A percentile compares a stretch with the other conserved stretches of the same genome.
Conservation (phyloP, 2,113 vertebrate genomes). For the Trematomus loennbergii region DNA sequence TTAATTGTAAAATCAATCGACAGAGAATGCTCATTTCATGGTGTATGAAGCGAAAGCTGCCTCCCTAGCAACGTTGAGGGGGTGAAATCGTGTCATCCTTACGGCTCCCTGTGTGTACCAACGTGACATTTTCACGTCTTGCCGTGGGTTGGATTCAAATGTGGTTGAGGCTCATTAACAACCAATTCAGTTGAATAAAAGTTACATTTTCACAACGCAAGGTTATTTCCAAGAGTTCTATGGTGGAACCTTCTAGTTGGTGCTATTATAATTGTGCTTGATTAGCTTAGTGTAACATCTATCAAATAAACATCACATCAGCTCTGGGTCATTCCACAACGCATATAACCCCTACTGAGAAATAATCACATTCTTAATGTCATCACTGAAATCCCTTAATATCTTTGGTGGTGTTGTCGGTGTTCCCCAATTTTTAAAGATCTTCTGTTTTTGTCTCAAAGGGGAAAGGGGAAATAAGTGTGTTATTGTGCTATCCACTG, state of each 20-base stretch:
- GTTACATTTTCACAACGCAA: background rate
- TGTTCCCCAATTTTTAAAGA: too few relatives aligned
- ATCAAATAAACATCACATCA: slow-evolving; percentile 3
- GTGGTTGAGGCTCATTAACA: background rate
- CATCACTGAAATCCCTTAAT: slow-evolving; percentile 15
- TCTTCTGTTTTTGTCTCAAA: too few relatives aligned
- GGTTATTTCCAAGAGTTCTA: background rate
- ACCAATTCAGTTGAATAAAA: background rate
- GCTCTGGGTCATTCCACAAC: slow-evolving; percentile 6
- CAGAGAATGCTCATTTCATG: too few relatives aligned
- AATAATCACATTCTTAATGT: background rate
- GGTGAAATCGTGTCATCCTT: too few relatives aligned
- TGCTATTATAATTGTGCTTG: background rate
- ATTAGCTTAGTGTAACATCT: background rate
- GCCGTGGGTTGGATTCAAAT: too few relatives aligned
- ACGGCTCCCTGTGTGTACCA: too few relatives aligned
- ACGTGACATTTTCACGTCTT: too few relatives aligned
- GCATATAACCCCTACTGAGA: slow-evolving; percentile 13
- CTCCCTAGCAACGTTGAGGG: too few relatives aligned
- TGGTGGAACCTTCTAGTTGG: background rate
- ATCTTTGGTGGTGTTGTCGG: background rate
- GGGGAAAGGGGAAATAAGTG: background rate
- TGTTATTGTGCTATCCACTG: background rate
- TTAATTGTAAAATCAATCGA: too few relatives aligned
- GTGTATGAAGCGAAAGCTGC: too few relatives aligned